A percentile compares a stretch with the other conserved stretches of the same genome.
Conservation (phyloP, 1,140 invertebrate species). For the Parasteatoda tepidariorum region DNA sequence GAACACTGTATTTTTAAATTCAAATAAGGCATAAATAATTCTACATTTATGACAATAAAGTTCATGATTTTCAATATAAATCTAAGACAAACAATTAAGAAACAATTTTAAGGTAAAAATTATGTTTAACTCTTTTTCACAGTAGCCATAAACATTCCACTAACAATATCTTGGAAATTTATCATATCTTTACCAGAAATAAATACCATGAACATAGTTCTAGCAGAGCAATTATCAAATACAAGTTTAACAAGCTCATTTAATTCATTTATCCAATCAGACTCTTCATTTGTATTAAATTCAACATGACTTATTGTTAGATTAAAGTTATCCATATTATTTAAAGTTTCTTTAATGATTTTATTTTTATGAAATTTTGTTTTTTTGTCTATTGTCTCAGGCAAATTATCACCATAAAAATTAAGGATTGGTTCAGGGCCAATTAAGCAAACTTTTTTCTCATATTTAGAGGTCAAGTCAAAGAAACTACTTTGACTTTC, state of each 20-base stretch:
- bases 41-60: no score
- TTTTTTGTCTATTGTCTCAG: constrained; percentile 3
- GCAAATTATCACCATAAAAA: constrained; percentile 36
- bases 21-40: no score
- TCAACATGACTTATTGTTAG: constrained; percentile 62
- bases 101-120: no score
- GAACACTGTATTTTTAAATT: no score
- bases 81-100: no score
- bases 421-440: constrained; percentile 19
- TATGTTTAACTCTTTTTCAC: background rate
- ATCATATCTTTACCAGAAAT: background rate
- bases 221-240: background rate
- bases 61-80: no score
- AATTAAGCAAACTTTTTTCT: constrained; percentile 52
- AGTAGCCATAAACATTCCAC: constrained; percentile 12
- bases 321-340: constrained; percentile 56
- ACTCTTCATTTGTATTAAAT: background rate
- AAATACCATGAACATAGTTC: constrained; percentile 30
- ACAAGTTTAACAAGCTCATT: constrained; percentile 5
- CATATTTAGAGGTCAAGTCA: background rate
- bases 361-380: constrained; percentile 38
- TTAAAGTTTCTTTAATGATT: constrained; percentile 44
- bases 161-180: background rate
- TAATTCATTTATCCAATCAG: background rate
- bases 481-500: constrained; percentile 17